A percentile compares a stretch with the other conserved stretches of the same genome.
Conservation (phyloP, 2,797 vertebrate species). For the Acestrorhynchus altus region DNA sequence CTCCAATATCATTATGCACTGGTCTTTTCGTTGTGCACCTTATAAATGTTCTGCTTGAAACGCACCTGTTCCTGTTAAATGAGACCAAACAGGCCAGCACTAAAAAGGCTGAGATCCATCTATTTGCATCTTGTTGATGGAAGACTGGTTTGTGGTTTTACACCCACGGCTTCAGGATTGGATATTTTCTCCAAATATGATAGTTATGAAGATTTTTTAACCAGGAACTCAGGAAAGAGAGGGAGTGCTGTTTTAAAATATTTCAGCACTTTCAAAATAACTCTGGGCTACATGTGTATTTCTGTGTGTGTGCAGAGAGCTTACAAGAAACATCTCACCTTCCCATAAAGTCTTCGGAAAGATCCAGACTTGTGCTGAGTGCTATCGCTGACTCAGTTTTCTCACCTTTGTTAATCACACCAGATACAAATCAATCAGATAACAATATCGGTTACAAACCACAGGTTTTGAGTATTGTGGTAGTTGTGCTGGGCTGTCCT, state of each 20-base stretch:
- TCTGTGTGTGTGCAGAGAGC: not conserved
- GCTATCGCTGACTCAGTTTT: not conserved
- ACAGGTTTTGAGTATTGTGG: too few species aligned
- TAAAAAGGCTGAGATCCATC: conserved; percentile 43
- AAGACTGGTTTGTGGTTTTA: conserved; percentile 38
- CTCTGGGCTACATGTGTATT: not conserved
- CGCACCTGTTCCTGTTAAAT: conserved; percentile 56
- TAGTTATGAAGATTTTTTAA: conserved; percentile 15
- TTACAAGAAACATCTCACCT: not conserved
- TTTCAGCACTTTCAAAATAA: not conserved
- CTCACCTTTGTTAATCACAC: not conserved
- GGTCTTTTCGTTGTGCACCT: too few species aligned
- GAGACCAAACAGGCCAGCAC: conserved; percentile 39
- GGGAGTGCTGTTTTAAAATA: not conserved
- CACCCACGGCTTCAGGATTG: not conserved
- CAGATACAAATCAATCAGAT: not conserved
- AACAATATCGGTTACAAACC: too few species aligned
- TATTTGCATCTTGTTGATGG: conserved; percentile 34
- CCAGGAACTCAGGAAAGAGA: not conserved
- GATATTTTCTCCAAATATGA: conserved; percentile 46
- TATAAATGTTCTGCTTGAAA: too few species aligned
- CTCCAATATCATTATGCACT: too few species aligned
- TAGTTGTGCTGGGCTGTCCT: too few species aligned
- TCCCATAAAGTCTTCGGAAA: not conserved
- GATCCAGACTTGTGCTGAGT: not conserved